phyloP scores from a whole-genome alignment of 2,113 vertebrate species.

The Bufo bufo region DNA sequence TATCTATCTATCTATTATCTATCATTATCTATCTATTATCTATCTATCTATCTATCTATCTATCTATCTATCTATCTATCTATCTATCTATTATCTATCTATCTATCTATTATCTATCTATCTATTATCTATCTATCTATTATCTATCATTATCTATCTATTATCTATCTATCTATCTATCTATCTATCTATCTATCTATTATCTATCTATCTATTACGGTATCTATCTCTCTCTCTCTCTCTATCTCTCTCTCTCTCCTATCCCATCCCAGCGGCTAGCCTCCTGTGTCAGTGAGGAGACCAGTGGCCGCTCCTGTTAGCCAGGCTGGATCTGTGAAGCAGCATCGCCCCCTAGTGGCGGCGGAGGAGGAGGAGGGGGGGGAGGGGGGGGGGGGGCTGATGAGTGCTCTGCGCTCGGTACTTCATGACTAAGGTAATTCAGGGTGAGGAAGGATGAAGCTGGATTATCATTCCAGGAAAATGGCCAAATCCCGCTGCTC shows the following conservation, averaged over 20 bases:
- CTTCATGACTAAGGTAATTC: constrained; percentile 37
- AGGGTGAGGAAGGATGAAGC: constrained; percentile 42
- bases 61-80: constrained; percentile 4
- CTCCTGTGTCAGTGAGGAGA: no score
- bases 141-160: not conserved
- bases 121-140: constrained; percentile 10
- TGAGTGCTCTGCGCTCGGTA: constrained; percentile 7
- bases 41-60: not conserved
- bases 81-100: not conserved
- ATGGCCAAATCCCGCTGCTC: constrained; percentile 19
- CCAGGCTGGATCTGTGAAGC: not conserved
- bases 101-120: not conserved
- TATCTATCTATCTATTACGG: not conserved
- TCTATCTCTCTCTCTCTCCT: not conserved
- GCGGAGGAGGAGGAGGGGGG: not conserved
- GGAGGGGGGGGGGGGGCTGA: not conserved
- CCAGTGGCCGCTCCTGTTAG: constrained; percentile 6
- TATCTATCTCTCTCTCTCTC: no score
- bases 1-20: constrained; percentile 2
- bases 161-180: no score
- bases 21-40: not conserved
- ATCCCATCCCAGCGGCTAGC: no score
- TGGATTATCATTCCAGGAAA: constrained; percentile 50
- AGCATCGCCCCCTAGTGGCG: constrained; percentile 44
- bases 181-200: not conserved